A percentile compares a stretch with the other conserved stretches of the same genome.
Evolutionary conservation across 2,797 vertebrate species (phyloP).

Genomic region (Taeniopygia guttata): DNA sequence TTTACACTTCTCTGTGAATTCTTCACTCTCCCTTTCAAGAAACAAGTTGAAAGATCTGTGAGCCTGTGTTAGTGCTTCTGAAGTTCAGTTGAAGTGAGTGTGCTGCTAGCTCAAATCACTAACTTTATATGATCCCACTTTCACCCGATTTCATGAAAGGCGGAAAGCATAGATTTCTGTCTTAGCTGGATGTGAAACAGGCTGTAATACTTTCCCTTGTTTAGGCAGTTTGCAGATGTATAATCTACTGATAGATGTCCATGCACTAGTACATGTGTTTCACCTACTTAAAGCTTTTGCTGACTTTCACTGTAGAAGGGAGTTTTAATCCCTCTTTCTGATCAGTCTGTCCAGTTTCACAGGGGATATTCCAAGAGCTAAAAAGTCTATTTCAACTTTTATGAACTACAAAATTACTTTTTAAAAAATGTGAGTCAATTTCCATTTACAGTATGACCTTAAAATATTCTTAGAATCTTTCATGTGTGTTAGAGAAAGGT

Average conservation of each 20-base stretch:
- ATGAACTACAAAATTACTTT: neutral
- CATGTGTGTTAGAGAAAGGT: neutral
- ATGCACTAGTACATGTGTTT: rapidly evolving
- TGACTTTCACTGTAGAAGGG: neutral
- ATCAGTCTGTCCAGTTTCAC: neutral
- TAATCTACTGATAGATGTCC: neutral
- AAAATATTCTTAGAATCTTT: neutral
- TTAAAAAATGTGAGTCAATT: neutral
- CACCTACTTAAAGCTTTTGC: neutral
- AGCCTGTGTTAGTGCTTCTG: neutral
- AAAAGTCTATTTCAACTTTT: neutral
- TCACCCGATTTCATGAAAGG: neutral
- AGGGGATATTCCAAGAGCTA: neutral
- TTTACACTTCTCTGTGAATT: neutral
- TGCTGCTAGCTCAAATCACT: neutral
- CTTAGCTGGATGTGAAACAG: neutral
- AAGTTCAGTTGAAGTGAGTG: neutral
- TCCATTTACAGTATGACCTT: neutral
- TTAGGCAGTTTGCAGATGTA: neutral
- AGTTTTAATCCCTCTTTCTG: neutral
- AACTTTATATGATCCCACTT: neutral
- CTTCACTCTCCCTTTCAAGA: neutral
- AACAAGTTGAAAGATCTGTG: neutral
- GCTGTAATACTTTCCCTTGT: neutral
- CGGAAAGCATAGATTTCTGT: neutral